These are phyloP conservation scores for Tetraodon nigroviridis DNA, from an alignment of 2,113 vertebrate genomes.

Conservation along the genomic window DNA sequence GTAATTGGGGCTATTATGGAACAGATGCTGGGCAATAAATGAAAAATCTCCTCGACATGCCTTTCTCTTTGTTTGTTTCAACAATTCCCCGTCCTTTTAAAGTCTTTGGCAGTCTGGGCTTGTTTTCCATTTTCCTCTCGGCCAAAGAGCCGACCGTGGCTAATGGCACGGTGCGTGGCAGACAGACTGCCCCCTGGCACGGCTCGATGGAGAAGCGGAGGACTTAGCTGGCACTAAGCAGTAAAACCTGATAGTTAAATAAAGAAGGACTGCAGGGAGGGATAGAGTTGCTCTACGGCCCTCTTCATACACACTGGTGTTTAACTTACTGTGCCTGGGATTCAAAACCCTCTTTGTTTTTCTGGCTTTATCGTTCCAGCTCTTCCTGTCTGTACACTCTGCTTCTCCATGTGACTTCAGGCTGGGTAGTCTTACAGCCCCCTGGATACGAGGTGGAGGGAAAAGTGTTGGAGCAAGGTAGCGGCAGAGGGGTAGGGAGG, in stretches of 20 bases:
- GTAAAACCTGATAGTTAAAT: constrained; percentile 63
- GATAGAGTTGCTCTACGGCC: constrained; percentile 51
- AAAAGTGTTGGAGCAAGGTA: constrained; percentile 55
- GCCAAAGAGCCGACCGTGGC: constrained; percentile 64
- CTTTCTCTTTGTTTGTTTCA: constrained; percentile 56
- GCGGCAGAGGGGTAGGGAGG: constrained; percentile 48
- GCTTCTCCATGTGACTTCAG: constrained; percentile 46
- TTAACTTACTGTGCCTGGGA: constrained; percentile 39
- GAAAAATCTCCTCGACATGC: constrained; percentile 40
- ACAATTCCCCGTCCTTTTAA: constrained; percentile 39
- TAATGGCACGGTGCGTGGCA: constrained; percentile 58
- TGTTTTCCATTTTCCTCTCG: constrained; percentile 58
- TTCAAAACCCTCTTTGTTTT: constrained; percentile 27
- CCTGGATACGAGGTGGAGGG: constrained; percentile 49
- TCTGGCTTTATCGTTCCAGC: neutral
- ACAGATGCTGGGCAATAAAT: constrained; percentile 62
- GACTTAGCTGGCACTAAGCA: constrained; percentile 63
- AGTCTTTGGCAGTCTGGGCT: constrained; percentile 54
- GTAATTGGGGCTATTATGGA: constrained; percentile 63
- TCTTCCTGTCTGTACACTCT: constrained; percentile 1
- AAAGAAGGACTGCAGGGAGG: constrained; percentile 61
- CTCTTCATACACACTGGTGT: constrained; percentile 29
- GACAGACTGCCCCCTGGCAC: constrained; percentile 66
- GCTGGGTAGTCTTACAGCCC: constrained; percentile 53
- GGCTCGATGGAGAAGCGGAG: constrained; percentile 47